A percentile compares a stretch with the other conserved stretches of the same genome.
These are phyloP conservation scores for Gopherus evgoodei DNA, from an alignment of 2,113 vertebrate species.

Conservation along the genomic window DNA sequence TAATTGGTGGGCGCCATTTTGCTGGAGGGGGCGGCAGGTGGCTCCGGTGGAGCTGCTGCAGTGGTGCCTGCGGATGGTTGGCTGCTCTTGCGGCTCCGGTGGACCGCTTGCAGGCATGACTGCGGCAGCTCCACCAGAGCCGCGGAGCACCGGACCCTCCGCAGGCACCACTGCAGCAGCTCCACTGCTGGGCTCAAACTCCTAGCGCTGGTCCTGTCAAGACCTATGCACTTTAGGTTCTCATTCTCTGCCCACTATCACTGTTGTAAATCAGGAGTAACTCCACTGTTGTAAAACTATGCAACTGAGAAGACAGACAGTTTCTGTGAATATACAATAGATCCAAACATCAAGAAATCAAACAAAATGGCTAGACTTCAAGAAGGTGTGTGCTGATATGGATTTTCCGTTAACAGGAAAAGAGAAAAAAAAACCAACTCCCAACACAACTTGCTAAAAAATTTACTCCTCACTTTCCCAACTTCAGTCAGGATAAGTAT, in stretches of 20 bases:
- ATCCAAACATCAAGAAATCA: neutral
- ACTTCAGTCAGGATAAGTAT: neutral
- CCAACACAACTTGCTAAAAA: neutral
- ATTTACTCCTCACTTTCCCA: neutral
- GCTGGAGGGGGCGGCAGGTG: too few relatives aligned
- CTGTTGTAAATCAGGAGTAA: neutral
- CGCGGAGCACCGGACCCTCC: too few relatives aligned
- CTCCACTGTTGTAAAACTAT: neutral
- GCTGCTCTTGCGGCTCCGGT: too few relatives aligned
- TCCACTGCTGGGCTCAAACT: too few relatives aligned
- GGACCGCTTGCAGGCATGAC: too few relatives aligned
- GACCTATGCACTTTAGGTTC: neutral
- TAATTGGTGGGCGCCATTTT: too few relatives aligned
- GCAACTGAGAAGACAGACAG: neutral
- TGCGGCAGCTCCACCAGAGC: too few relatives aligned
- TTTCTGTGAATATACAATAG: neutral
- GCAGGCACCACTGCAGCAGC: too few relatives aligned
- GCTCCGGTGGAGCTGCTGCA: too few relatives aligned
- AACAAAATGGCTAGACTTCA: neutral
- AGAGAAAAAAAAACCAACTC: neutral
- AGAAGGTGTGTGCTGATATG: neutral
- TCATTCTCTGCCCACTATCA: neutral
- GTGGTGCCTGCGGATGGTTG: too few relatives aligned
- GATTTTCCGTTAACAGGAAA: slow-evolving; percentile 1
- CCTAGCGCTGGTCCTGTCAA: neutral